phyloP scores from a whole-genome alignment of 2,888 invertebrate species.

The Dryobotodes eremita region DNA sequence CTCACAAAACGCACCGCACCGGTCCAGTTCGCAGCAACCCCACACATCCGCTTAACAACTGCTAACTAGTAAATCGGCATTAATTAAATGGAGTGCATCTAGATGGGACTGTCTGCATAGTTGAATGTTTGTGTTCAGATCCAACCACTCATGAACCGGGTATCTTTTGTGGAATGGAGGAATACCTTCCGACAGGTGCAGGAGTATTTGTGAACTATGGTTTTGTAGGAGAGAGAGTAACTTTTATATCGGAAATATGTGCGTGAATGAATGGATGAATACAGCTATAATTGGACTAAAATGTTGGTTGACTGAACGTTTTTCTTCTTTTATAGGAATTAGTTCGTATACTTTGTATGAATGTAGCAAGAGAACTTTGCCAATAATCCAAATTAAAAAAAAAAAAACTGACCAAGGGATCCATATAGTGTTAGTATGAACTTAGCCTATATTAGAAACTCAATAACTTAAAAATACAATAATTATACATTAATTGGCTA shows the following conservation, averaged over 20 bases:
- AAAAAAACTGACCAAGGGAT: too few species aligned
- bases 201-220: conserved; percentile 27
- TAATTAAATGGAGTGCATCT: conserved; percentile 80
- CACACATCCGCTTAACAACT: conserved; percentile 59
- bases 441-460: too few species aligned
- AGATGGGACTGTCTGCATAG: conserved; percentile 79
- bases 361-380: neutral
- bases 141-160: conserved; percentile 70
- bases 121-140: conserved; percentile 78
- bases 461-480: too few species aligned
- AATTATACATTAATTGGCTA: too few species aligned
- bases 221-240: neutral
- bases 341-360: neutral
- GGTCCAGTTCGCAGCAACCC: conserved; percentile 36
- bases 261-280: neutral
- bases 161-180: conserved; percentile 56
- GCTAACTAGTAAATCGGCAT: conserved; percentile 75
- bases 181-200: conserved; percentile 49
- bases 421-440: too few species aligned
- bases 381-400: too few species aligned
- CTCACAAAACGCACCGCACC: neutral
- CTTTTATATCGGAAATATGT: neutral
- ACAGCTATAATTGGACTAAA: neutral
- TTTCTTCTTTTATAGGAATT: neutral
- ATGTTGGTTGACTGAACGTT: neutral